A percentile compares a stretch with the other conserved stretches of the same genome.
phyloP scores from a whole-genome alignment of 1,140 invertebrate species.

The Oncopeltus fasciatus region DNA sequence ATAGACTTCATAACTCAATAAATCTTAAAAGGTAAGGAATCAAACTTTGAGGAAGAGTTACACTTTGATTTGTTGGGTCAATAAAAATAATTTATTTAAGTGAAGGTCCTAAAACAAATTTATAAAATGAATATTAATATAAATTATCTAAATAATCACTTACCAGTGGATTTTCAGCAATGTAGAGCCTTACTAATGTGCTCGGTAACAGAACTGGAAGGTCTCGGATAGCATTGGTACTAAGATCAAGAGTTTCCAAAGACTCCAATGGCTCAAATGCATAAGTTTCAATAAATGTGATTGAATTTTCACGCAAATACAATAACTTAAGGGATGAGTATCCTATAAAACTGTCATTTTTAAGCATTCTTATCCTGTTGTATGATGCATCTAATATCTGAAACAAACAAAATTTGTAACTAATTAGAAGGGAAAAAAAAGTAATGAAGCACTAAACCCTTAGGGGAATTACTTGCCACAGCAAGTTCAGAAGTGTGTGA shows the following conservation, averaged over 20 bases:
- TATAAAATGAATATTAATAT: too few species aligned
- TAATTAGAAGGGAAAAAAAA: too few species aligned
- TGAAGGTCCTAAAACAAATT: background rate
- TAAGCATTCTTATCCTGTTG: conserved; percentile 30
- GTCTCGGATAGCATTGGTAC: conserved; percentile 16
- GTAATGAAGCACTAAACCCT: too few species aligned
- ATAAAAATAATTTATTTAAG: background rate
- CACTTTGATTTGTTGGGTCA: background rate
- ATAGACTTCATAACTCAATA: background rate
- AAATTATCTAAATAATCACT: background rate
- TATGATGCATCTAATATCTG: conserved; percentile 29
- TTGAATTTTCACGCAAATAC: conserved; percentile 32
- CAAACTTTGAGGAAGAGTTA: background rate
- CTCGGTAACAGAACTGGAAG: conserved; percentile 17
- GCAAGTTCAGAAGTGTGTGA: too few species aligned
- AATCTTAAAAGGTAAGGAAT: background rate
- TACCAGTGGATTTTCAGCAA: conserved; percentile 17
- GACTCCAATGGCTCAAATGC: conserved; percentile 28
- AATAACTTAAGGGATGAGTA: conserved; percentile 29
- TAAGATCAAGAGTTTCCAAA: conserved; percentile 26
- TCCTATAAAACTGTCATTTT: conserved; percentile 27
- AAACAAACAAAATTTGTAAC: too few species aligned
- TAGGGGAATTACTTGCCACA: too few species aligned
- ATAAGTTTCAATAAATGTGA: conserved; percentile 27
- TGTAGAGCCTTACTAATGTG: conserved; percentile 17